Percentiles rank a stretch among this genome's conserved stretches.
phyloP scores from a whole-genome alignment of 2,113 vertebrate species.

The Callipepla californica region DNA sequence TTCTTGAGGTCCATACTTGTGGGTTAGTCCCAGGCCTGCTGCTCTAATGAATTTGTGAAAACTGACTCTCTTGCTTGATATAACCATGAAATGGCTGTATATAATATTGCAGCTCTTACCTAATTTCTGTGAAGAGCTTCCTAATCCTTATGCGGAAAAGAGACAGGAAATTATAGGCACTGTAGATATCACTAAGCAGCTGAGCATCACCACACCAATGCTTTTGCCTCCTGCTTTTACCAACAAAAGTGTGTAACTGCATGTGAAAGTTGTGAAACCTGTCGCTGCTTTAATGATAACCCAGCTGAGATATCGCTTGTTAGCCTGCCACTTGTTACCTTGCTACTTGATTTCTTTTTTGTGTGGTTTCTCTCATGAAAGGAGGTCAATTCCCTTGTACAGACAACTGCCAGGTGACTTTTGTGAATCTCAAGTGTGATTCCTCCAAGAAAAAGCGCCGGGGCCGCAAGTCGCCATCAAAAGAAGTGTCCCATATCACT shows the following conservation, averaged over 20 bases:
- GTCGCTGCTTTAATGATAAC: background rate
- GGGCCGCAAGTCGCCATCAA: slow-evolving; percentile 91
- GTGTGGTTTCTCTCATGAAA: slow-evolving; percentile 41
- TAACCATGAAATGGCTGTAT: background rate
- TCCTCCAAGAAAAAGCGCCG: slow-evolving; percentile 93
- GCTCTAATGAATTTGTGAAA: background rate
- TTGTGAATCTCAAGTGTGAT: slow-evolving; percentile 94
- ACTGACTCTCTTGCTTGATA: background rate
- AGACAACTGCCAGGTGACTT: slow-evolving; percentile 92
- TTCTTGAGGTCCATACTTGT: background rate
- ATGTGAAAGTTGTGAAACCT: background rate
- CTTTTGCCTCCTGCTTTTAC: background rate
- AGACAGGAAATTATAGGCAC: background rate
- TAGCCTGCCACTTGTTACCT: background rate
- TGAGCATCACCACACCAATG: background rate
- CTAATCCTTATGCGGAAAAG: background rate
- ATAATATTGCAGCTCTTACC: background rate
- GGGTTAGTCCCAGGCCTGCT: background rate
- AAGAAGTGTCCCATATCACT: slow-evolving; percentile 94
- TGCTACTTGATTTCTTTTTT: slow-evolving; percentile 16
- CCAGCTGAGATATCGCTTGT: background rate
- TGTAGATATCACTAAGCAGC: background rate
- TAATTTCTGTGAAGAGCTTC: background rate
- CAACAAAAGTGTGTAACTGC: background rate
- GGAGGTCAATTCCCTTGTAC: slow-evolving; percentile 84